phyloP scores from a whole-genome alignment of 2,113 vertebrate species.

The Nibea albiflora region DNA sequence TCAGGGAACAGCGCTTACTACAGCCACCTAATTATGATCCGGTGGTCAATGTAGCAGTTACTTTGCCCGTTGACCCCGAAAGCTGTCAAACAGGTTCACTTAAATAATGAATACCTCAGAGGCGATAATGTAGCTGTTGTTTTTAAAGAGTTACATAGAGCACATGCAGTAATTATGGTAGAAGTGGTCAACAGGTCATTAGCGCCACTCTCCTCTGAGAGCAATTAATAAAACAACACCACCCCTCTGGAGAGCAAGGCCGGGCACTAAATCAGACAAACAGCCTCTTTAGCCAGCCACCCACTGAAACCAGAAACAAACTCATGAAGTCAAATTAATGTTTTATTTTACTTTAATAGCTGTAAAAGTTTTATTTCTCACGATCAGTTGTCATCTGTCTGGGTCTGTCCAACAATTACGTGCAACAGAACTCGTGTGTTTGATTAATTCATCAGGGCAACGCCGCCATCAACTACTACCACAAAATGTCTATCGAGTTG shows the following conservation, averaged over 20 bases:
- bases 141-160: not conserved
- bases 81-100: not conserved
- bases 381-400: not conserved
- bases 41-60: constrained; percentile 1
- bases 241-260: constrained; percentile 4
- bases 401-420: not conserved
- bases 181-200: constrained; percentile 55
- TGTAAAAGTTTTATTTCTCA: not conserved
- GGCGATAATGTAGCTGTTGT: constrained; percentile 19
- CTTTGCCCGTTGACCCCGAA: constrained; percentile 2
- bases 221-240: constrained; percentile 39
- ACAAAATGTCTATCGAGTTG: not conserved
- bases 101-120: constrained; percentile 8
- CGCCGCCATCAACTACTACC: not conserved
- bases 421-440: not conserved
- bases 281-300: not conserved
- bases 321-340: not conserved
- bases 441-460: not conserved
- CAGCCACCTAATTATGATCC: constrained; percentile 31
- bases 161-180: constrained; percentile 18
- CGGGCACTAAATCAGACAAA: not conserved
- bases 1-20: constrained; percentile 11
- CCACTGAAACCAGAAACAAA: not conserved
- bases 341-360: not conserved
- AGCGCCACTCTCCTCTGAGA: constrained; percentile 38